Conservation (phyloP, 2,113 vertebrate species). For the Archilochus colubris region DNA sequence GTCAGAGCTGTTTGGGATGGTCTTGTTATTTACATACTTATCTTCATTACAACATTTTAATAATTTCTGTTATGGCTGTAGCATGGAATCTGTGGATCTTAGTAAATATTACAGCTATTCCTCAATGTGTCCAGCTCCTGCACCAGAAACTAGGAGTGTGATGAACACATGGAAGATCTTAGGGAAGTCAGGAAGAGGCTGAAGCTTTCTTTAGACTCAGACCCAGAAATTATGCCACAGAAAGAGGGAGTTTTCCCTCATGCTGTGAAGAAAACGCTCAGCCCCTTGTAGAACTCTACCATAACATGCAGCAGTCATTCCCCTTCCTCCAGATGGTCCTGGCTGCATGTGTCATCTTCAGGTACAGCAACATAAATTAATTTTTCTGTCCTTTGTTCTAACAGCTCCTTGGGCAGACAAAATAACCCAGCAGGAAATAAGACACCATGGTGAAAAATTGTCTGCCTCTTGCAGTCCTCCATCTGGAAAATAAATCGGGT, state of each 20-base stretch:
- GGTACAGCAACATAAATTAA: slow-evolving; percentile 16
- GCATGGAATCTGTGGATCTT: background rate
- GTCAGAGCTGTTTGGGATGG: background rate
- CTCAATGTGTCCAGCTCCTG: background rate
- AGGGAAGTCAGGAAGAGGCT: background rate
- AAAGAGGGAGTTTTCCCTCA: background rate
- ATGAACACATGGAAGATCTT: background rate
- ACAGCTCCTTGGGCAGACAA: slow-evolving; percentile 8
- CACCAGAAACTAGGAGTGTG: background rate
- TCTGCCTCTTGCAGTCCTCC: slow-evolving; percentile 38
- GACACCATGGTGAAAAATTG: slow-evolving; percentile 56
- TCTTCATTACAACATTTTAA: background rate
- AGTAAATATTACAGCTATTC: background rate
- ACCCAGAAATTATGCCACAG: background rate
- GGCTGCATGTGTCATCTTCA: background rate
- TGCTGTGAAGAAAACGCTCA: background rate
- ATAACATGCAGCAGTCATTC: background rate
- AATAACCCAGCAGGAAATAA: slow-evolving; percentile 48
- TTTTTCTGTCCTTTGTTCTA: slow-evolving; percentile 20
- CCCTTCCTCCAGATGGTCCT: background rate
- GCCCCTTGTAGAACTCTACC: background rate
- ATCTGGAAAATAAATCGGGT: slow-evolving; percentile 74
- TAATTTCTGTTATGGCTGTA: background rate
- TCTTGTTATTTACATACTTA: background rate
- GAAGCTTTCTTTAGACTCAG: background rate